Evolutionary conservation across 2,888 invertebrate genomes (phyloP).

Genomic region (Chrysina gloriosa): DNA sequence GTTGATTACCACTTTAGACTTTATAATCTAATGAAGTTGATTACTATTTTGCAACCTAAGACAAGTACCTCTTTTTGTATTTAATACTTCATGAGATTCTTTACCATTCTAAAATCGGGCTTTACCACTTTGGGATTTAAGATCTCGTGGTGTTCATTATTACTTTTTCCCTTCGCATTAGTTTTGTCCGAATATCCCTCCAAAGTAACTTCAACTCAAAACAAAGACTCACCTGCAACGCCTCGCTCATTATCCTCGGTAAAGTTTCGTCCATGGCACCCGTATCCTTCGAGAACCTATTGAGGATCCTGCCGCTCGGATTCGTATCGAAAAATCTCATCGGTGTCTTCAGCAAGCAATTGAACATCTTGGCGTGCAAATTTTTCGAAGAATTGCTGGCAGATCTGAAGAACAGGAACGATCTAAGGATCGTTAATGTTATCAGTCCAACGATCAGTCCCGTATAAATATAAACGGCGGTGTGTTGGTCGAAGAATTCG

Average conservation of each 20-base stretch:
- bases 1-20: too few species aligned
- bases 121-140: too few species aligned
- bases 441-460: conserved; percentile 59
- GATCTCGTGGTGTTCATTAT: too few species aligned
- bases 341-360: conserved; percentile 78
- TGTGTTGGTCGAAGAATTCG: conserved; percentile 39
- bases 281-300: conserved; percentile 83
- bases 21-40: too few species aligned
- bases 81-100: too few species aligned
- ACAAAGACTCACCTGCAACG: conserved; percentile 63
- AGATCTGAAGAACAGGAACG: conserved; percentile 77
- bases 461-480: conserved; percentile 62
- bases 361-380: conserved; percentile 89
- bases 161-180: too few species aligned
- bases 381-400: conserved; percentile 81
- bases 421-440: conserved; percentile 68
- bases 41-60: too few species aligned
- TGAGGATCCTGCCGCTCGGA: conserved; percentile 80
- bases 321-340: conserved; percentile 90
- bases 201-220: too few species aligned
- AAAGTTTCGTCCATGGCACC: conserved; percentile 78
- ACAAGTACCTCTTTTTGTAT: too few species aligned
- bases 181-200: too few species aligned
- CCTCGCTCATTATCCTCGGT: conserved; percentile 71
- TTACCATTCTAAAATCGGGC: too few species aligned